A percentile compares a stretch with the other conserved stretches of the same genome.
phyloP scores from a whole-genome alignment of 2,113 vertebrate genomes.

The Camelus bactrianus region DNA sequence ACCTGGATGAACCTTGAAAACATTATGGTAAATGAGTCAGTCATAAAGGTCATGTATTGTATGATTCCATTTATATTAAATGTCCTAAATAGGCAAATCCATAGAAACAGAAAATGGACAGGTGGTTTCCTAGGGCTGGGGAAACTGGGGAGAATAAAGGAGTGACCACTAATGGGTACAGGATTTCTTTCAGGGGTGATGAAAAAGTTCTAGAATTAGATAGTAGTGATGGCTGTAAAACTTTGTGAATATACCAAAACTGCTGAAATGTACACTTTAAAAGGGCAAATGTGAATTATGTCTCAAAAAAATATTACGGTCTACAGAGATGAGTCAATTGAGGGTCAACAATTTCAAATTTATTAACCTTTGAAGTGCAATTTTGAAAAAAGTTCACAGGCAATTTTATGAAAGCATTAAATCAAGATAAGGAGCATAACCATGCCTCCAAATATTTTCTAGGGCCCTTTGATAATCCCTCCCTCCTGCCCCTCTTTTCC shows the following conservation, averaged over 20 bases:
- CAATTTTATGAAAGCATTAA: background rate
- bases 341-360: background rate
- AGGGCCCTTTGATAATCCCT: background rate
- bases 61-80: background rate
- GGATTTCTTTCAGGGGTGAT: too few species aligned
- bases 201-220: too few species aligned
- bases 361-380: background rate
- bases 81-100: background rate
- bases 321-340: background rate
- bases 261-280: background rate
- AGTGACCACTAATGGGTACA: background rate
- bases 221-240: too few species aligned
- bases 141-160: background rate
- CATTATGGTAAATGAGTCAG: background rate
- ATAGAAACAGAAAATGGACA: background rate
- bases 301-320: background rate
- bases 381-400: background rate
- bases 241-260: background rate
- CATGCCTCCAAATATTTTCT: background rate
- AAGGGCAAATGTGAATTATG: background rate
- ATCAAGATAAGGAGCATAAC: background rate
- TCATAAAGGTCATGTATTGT: background rate
- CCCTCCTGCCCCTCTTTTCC: background rate
- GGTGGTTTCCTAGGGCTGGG: background rate
- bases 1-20: constrained; percentile 5